phyloP scores from a whole-genome alignment of 2,113 vertebrate species.

The Struthio camelus region DNA sequence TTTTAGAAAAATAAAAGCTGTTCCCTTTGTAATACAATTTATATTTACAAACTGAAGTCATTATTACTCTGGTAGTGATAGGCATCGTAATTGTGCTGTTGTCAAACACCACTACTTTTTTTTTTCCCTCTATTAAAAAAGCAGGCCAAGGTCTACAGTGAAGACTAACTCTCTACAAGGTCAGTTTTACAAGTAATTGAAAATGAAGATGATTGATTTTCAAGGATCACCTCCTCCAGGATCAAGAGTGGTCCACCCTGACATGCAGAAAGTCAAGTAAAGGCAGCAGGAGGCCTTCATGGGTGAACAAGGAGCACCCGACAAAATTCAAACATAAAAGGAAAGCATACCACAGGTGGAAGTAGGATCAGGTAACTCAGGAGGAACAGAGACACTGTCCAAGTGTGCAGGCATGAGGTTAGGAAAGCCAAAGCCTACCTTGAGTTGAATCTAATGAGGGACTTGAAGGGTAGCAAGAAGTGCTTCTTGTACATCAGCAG shows the following conservation, averaged over 20 bases:
- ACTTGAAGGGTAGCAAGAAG: neutral
- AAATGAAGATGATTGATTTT: neutral
- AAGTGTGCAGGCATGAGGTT: fast-evolving
- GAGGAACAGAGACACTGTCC: neutral
- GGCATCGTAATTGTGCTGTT: neutral
- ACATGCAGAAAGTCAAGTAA: neutral
- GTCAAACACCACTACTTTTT: neutral
- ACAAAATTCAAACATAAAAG: neutral
- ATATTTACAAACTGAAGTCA: neutral
- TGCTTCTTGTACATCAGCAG: neutral
- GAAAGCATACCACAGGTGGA: neutral
- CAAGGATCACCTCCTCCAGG: neutral
- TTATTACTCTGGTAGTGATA: neutral
- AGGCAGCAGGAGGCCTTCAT: neutral
- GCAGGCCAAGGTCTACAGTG: neutral
- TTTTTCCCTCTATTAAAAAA: neutral
- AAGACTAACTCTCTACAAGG: neutral
- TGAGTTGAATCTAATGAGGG: neutral
- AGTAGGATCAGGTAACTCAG: neutral
- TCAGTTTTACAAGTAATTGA: no score
- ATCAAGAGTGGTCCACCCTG: neutral
- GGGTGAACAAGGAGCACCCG: neutral
- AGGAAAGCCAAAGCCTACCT: neutral
- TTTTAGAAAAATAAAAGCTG: neutral
- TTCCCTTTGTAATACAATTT: neutral